Conservation (phyloP, 2,797 vertebrate species). For the Alauda arvensis region DNA sequence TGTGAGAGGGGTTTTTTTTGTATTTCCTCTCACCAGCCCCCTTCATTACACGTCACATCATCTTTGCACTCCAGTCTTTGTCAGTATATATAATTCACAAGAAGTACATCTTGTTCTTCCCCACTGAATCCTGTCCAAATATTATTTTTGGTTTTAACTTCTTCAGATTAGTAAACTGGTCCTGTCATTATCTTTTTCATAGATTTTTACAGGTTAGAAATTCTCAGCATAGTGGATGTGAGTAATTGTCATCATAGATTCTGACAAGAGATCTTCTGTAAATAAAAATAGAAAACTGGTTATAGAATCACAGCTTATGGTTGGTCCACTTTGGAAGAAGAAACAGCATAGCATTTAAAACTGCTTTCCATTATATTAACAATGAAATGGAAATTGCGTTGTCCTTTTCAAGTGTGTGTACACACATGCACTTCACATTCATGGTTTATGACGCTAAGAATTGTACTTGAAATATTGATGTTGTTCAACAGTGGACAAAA, state of each 20-base stretch:
- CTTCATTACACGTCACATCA: background rate
- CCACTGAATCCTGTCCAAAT: background rate
- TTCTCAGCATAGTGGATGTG: background rate
- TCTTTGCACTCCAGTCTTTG: background rate
- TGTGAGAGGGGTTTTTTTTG: background rate
- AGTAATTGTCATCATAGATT: background rate
- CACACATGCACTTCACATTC: accelerated
- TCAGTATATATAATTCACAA: background rate
- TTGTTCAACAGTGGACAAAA: background rate
- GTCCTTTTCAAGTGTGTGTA: background rate
- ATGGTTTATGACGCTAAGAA: background rate
- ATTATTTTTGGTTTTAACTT: background rate
- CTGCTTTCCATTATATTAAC: background rate
- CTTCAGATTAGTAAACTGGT: background rate
- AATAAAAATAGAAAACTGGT: background rate
- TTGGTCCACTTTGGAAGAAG: background rate
- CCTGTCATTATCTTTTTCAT: background rate
- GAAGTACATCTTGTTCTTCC: background rate
- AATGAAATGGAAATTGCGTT: background rate
- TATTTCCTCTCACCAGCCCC: background rate
- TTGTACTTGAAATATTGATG: background rate
- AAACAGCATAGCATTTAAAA: background rate
- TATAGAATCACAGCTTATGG: background rate
- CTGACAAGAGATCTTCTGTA: background rate
- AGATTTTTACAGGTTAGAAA: background rate